Evolutionary conservation across 2,113 vertebrate genomes (phyloP).

Genomic region (Oncorhynchus mykiss): DNA sequence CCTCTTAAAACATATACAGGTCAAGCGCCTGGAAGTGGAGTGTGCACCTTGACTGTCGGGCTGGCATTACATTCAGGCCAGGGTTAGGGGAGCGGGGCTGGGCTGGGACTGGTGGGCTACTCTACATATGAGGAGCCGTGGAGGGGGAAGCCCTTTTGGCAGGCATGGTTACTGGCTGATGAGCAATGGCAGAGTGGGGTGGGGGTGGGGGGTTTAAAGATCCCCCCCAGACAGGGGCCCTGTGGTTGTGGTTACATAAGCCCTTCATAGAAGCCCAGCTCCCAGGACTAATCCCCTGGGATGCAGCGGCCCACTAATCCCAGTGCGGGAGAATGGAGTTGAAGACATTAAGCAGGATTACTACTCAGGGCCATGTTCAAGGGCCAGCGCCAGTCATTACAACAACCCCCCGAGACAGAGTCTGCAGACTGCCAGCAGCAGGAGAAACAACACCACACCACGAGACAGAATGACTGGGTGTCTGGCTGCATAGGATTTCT

Average conservation of each 20-base stretch:
- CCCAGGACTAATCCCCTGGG: slow-evolving; percentile 65
- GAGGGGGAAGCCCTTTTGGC: slow-evolving; percentile 51
- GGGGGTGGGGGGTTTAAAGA: not conserved
- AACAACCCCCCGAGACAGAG: slow-evolving; percentile 33
- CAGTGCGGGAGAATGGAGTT: slow-evolving; percentile 68
- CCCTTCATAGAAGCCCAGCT: slow-evolving; percentile 57
- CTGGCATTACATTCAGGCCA: not conserved
- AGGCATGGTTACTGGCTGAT: slow-evolving; percentile 45
- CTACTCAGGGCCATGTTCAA: slow-evolving; percentile 57
- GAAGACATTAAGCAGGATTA: slow-evolving; percentile 74
- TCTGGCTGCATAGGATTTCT: slow-evolving; percentile 7
- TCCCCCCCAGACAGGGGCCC: slow-evolving; percentile 31
- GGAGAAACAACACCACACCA: not conserved
- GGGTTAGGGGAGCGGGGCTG: not conserved
- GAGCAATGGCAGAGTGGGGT: slow-evolving; percentile 32
- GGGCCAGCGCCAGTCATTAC: slow-evolving; percentile 49
- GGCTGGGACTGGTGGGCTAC: not conserved
- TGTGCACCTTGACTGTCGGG: slow-evolving; percentile 19
- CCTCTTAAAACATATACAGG: slow-evolving; percentile 48
- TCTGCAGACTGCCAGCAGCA: not conserved
- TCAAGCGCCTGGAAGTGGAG: slow-evolving; percentile 33
- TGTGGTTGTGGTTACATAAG: slow-evolving; percentile 69
- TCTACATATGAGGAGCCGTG: not conserved
- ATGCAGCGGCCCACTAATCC: slow-evolving; percentile 71
- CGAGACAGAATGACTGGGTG: slow-evolving; percentile 11